These are phyloP conservation scores for Zaprionus gabonicus DNA, from an alignment of 1,140 invertebrate species.

Conservation along the genomic window DNA sequence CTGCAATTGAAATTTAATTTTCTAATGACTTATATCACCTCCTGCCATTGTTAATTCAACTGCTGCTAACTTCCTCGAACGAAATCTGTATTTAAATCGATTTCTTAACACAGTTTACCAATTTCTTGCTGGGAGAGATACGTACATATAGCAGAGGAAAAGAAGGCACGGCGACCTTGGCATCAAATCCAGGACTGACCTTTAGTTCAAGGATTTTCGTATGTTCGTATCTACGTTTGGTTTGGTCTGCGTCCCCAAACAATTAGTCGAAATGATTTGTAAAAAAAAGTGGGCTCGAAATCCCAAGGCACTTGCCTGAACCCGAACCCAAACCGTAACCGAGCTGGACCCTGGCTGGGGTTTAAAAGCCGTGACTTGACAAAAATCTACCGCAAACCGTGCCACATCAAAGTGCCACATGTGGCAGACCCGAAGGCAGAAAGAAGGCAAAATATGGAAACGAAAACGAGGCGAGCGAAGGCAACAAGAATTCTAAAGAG, in stretches of 20 bases:
- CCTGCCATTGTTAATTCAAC: neutral
- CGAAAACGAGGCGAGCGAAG: constrained; percentile 4
- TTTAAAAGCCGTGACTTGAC: constrained; percentile 61
- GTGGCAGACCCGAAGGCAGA: constrained; percentile 5
- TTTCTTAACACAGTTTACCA: constrained; percentile 4
- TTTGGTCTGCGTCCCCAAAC: constrained; percentile 38
- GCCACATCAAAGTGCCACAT: constrained; percentile 58
- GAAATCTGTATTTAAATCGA: constrained; percentile 37
- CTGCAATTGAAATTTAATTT: neutral
- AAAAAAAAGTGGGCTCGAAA: constrained; percentile 30
- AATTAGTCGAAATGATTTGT: constrained; percentile 70
- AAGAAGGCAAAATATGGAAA: constrained; percentile 26
- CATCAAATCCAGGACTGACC: neutral
- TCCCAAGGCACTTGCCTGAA: constrained; percentile 10
- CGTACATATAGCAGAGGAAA: neutral
- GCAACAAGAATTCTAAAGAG: constrained; percentile 42
- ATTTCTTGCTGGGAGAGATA: no score
- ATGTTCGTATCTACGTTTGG: constrained; percentile 14
- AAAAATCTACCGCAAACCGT: constrained; percentile 34
- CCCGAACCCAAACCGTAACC: constrained; percentile 10
- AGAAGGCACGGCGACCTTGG: constrained; percentile 30
- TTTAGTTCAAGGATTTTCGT: constrained; percentile 40
- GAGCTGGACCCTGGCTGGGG: constrained; percentile 3
- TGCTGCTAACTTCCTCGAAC: constrained; percentile 1
- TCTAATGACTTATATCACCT: neutral